Evolutionary conservation across 2,888 invertebrate genomes (phyloP).

Genomic region (Allophyes oxyacanthae): DNA sequence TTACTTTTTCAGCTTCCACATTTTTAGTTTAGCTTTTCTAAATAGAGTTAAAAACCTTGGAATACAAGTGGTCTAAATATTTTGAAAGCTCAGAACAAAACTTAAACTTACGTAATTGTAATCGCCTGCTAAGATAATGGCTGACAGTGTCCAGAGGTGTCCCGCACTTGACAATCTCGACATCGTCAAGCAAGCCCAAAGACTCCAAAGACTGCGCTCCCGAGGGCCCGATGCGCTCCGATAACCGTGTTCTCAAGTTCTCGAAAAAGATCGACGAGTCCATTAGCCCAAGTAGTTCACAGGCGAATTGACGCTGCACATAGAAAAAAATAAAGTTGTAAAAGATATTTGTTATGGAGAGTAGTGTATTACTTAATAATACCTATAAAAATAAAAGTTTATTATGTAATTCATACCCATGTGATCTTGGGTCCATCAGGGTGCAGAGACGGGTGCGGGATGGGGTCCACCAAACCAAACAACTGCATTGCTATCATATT

Average conservation of each 20-base stretch:
- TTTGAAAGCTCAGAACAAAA: too few species aligned
- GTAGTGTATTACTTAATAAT: too few species aligned
- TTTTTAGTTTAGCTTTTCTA: too few species aligned
- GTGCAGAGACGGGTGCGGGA: slow-evolving; percentile 96
- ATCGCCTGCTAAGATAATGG: slow-evolving; percentile 94
- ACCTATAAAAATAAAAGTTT: too few species aligned
- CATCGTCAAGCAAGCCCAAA: slow-evolving; percentile 96
- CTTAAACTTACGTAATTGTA: slow-evolving; percentile 93
- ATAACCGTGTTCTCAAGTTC: slow-evolving; percentile 95
- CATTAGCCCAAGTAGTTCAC: slow-evolving; percentile 94
- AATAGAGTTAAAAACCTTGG: too few species aligned
- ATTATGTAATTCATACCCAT: slow-evolving; percentile 91
- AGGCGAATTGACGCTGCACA: slow-evolving; percentile 94
- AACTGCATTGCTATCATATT: slow-evolving; percentile 96
- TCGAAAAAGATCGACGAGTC: slow-evolving; percentile 97
- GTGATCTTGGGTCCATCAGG: slow-evolving; percentile 98
- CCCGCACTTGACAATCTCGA: slow-evolving; percentile 93
- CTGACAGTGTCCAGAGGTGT: slow-evolving; percentile 98
- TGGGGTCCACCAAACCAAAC: slow-evolving; percentile 95
- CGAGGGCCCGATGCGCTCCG: slow-evolving; percentile 93
- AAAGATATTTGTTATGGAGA: too few species aligned
- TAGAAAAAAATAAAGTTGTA: neutral
- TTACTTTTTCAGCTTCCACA: too few species aligned
- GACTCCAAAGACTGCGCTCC: slow-evolving; percentile 94
- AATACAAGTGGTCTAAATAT: too few species aligned